Conservation (phyloP, 2,113 vertebrate genomes). For the Chascanopsetta lugubris region DNA sequence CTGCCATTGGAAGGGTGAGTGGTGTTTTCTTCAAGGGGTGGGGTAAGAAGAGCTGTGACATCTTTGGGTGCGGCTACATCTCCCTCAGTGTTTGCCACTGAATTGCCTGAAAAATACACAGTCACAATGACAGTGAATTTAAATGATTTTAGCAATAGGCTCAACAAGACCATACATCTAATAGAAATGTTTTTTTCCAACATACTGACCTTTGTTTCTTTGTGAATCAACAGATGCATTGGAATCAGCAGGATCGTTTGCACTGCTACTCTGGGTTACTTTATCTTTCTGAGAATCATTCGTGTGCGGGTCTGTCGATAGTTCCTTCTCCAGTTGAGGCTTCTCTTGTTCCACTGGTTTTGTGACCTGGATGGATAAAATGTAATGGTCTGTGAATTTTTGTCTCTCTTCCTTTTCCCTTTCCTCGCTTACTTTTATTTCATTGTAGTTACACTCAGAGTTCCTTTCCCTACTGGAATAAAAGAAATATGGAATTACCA, state of each 20-base stretch:
- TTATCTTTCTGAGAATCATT: slow-evolving; percentile 60
- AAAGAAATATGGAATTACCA: slow-evolving; percentile 34
- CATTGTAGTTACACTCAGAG: neutral
- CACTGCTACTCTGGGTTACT: slow-evolving; percentile 37
- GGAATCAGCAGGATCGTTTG: slow-evolving; percentile 40
- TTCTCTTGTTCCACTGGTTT: slow-evolving; percentile 53
- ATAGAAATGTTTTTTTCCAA: neutral
- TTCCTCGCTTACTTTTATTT: neutral
- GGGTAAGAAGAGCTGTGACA: slow-evolving; percentile 77
- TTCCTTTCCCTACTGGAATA: slow-evolving; percentile 23
- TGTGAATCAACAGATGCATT: slow-evolving; percentile 34
- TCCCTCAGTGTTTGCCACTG: slow-evolving; percentile 59
- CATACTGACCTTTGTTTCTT: slow-evolving; percentile 70
- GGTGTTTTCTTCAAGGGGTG: slow-evolving; percentile 73
- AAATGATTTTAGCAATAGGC: neutral
- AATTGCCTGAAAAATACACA: slow-evolving; percentile 57
- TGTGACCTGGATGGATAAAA: slow-evolving; percentile 59
- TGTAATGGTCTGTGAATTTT: slow-evolving; percentile 4
- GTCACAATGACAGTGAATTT: slow-evolving; percentile 1
- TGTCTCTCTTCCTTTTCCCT: neutral
- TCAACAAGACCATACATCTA: neutral
- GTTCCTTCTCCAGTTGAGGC: slow-evolving; percentile 49
- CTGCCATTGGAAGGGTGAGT: slow-evolving; percentile 86
- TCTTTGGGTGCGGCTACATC: slow-evolving; percentile 76
- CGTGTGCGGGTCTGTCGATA: slow-evolving; percentile 30